These are phyloP conservation scores for Cerceris ruficornis DNA, from an alignment of 2,888 invertebrate species.

Conservation along the genomic window DNA sequence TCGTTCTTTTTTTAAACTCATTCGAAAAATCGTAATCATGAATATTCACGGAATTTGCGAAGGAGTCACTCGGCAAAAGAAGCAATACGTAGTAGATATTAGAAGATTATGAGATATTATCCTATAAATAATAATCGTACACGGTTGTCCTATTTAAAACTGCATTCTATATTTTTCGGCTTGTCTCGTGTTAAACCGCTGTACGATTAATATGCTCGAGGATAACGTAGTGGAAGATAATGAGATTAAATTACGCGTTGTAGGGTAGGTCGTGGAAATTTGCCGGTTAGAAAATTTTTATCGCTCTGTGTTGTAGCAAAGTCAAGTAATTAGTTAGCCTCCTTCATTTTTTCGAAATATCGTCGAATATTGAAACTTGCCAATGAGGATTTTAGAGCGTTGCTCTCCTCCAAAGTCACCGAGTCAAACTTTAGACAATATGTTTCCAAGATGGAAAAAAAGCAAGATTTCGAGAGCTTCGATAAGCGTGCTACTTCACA, in stretches of 20 bases:
- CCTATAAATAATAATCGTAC: slow-evolving; percentile 33
- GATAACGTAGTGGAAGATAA: not conserved
- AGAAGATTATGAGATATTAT: slow-evolving; percentile 33
- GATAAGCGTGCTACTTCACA: slow-evolving; percentile 36
- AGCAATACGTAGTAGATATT: slow-evolving; percentile 63
- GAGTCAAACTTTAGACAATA: slow-evolving; percentile 32
- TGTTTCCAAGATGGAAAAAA: slow-evolving; percentile 42
- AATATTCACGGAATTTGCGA: not conserved
- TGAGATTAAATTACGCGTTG: not conserved
- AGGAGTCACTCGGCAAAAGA: slow-evolving; percentile 39
- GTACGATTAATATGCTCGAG: slow-evolving; percentile 2
- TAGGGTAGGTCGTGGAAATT: slow-evolving; percentile 1
- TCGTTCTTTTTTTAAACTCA: slow-evolving; percentile 28
- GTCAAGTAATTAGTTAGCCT: slow-evolving; percentile 31
- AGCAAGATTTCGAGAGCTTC: slow-evolving; percentile 24
- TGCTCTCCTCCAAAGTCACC: slow-evolving; percentile 28
- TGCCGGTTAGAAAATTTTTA: slow-evolving; percentile 8
- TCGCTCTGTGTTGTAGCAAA: slow-evolving; percentile 40
- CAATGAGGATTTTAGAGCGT: slow-evolving; percentile 35
- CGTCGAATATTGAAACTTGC: slow-evolving; percentile 30
- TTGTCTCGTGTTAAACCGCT: slow-evolving; percentile 10
- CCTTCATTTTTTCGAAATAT: slow-evolving; percentile 34
- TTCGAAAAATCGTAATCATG: slow-evolving; percentile 27
- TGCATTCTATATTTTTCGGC: slow-evolving; percentile 36
- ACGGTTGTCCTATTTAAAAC: slow-evolving; percentile 31